phyloP scores from a whole-genome alignment of 2,113 vertebrate species.

The Mirounga angustirostris region DNA sequence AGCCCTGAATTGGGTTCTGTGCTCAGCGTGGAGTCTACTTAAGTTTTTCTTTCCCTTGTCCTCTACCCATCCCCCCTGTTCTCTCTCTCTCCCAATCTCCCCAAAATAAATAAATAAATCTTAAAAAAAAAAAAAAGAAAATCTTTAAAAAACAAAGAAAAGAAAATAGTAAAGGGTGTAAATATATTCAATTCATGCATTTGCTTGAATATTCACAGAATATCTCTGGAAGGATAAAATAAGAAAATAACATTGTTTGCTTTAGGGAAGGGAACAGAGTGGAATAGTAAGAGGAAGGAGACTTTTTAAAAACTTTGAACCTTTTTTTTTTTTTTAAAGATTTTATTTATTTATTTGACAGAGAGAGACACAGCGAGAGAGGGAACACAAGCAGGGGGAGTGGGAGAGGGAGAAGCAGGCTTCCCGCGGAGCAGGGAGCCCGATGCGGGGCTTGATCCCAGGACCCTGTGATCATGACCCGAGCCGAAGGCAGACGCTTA shows the following conservation, averaged over 20 bases:
- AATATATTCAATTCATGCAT: neutral
- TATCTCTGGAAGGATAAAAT: neutral
- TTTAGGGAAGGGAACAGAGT: neutral
- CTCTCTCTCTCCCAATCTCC: no score
- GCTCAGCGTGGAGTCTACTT: neutral
- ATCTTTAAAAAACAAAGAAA: neutral
- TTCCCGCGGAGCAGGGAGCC: no score
- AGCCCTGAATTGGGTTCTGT: neutral
- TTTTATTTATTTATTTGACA: no score
- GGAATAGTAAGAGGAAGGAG: neutral
- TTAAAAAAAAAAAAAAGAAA: neutral
- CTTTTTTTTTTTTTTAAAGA: neutral
- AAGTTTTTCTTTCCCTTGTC: neutral
- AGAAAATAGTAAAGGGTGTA: neutral
- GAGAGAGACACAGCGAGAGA: no score
- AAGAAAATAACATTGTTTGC: neutral
- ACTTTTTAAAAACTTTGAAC: neutral
- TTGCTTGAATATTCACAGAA: neutral
- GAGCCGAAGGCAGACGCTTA: no score
- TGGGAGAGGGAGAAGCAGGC: no score
- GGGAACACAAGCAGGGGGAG: no score
- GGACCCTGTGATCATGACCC: no score
- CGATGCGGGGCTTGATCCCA: no score
- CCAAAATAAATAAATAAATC: no score
- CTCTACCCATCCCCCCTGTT: neutral